phyloP scores from a whole-genome alignment of 1,140 invertebrate genomes.

The Megathymus violae region DNA sequence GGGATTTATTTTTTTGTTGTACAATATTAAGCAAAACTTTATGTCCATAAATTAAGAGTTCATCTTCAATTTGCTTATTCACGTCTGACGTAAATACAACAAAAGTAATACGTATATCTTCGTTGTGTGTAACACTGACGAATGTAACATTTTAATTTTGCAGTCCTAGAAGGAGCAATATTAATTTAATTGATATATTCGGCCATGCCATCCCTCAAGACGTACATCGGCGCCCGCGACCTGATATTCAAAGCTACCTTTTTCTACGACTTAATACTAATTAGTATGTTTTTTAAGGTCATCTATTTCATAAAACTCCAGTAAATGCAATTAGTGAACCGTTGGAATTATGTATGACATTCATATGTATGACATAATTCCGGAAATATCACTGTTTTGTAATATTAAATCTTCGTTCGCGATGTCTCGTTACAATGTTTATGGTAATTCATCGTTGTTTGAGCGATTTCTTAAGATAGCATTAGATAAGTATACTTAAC shows the following conservation, averaged over 20 bases:
- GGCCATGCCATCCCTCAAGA: slow-evolving; percentile 25
- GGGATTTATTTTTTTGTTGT: too few relatives aligned
- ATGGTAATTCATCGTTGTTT: slow-evolving; percentile 24
- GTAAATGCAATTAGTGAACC: slow-evolving; percentile 32
- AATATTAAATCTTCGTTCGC: slow-evolving; percentile 14
- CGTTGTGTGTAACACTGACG: too few relatives aligned
- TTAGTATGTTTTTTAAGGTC: slow-evolving; percentile 17
- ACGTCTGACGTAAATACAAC: too few relatives aligned
- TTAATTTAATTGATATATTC: slow-evolving; percentile 40
- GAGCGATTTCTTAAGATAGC: slow-evolving; percentile 23
- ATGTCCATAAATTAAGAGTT: too few relatives aligned
- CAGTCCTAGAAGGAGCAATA: background rate
- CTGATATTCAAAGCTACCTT: slow-evolving; percentile 44
- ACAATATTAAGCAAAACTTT: too few relatives aligned
- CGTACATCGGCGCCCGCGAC: background rate
- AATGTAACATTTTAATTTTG: too few relatives aligned
- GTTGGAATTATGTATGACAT: slow-evolving; percentile 12
- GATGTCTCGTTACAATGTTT: slow-evolving; percentile 19
- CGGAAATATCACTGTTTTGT: slow-evolving; percentile 24
- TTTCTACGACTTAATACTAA: background rate
- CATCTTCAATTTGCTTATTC: too few relatives aligned
- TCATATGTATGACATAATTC: too few relatives aligned
- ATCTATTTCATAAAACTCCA: slow-evolving; percentile 34
- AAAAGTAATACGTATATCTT: too few relatives aligned
- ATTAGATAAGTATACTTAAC: slow-evolving; percentile 26